phyloP scores from a whole-genome alignment of 1,140 invertebrate species.

The Notospermus geniculatus region DNA sequence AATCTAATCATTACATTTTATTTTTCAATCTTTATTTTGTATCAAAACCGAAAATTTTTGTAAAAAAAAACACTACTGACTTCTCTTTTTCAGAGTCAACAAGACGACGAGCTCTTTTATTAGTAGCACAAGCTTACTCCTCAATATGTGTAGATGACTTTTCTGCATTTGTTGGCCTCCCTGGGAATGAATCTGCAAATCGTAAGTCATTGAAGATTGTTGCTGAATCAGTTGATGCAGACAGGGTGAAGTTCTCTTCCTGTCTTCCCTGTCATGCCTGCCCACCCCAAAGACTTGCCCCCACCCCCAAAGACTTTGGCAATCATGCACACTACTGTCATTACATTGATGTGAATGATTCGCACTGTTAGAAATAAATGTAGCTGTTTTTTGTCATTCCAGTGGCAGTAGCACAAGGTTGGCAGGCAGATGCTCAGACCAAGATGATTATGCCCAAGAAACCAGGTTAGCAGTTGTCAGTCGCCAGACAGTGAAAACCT shows the following conservation, averaged over 20 bases:
- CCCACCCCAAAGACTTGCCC: too few species aligned
- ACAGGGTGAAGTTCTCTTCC: too few species aligned
- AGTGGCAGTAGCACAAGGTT: constrained; percentile 61
- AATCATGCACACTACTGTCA: too few species aligned
- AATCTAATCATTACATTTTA: constrained; percentile 11
- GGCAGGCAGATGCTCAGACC: constrained; percentile 60
- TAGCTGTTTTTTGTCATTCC: constrained; percentile 33
- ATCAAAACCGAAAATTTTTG: too few species aligned
- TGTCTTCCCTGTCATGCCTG: too few species aligned
- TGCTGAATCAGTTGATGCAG: too few species aligned
- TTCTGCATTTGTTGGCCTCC: constrained; percentile 69
- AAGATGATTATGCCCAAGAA: constrained; percentile 64
- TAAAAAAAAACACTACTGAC: too few species aligned
- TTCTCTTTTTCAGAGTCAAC: constrained; percentile 67
- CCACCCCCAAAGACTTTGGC: too few species aligned
- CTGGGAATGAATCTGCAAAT: constrained; percentile 64
- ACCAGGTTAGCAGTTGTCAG: constrained; percentile 25
- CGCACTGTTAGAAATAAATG: not conserved
- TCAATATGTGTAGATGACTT: constrained; percentile 73
- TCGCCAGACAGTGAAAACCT: too few species aligned
- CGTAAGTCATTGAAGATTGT: constrained; percentile 29
- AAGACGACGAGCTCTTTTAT: constrained; percentile 68
- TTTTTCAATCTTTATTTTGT: too few species aligned
- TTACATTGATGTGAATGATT: too few species aligned
- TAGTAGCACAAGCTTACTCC: constrained; percentile 79